phyloP scores from a whole-genome alignment of 2,113 vertebrate genomes.

The Peucedramus taeniatus region DNA sequence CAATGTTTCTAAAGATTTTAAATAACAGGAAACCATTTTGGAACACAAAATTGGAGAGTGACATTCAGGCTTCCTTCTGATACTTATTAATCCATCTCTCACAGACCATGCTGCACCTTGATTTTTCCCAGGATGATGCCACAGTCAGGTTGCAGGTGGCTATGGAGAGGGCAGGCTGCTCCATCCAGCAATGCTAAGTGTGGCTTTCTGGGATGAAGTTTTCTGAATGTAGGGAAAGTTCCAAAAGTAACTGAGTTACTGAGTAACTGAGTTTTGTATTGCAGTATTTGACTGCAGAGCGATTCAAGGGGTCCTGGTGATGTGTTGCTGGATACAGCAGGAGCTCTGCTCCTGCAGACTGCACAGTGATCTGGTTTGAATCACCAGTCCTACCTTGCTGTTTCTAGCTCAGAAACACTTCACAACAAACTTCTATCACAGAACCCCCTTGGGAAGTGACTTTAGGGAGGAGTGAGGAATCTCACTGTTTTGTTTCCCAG shows the following conservation, averaged over 20 bases:
- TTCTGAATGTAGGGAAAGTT: not conserved
- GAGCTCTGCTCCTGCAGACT: not conserved
- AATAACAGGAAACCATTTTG: not conserved
- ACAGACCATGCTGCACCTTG: accelerated
- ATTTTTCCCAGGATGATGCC: not conserved
- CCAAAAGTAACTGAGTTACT: not conserved
- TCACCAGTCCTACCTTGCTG: not conserved
- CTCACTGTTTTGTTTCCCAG: not conserved
- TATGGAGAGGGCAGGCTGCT: not conserved
- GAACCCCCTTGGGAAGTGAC: not conserved
- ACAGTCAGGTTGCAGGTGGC: not conserved
- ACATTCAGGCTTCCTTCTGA: not conserved
- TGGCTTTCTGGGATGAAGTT: not conserved
- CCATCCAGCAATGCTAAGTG: not conserved
- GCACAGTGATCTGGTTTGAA: not conserved
- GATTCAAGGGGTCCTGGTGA: not conserved
- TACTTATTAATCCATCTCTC: not conserved
- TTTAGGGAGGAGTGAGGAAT: not conserved
- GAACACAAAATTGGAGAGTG: not conserved
- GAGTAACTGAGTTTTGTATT: not conserved
- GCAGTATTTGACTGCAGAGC: not conserved
- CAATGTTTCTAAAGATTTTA: not conserved
- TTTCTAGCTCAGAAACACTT: not conserved
- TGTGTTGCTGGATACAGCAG: not conserved
- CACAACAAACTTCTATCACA: not conserved